phyloP scores from a whole-genome alignment of 2,113 vertebrate genomes.

The Eulacestoma nigropectus region DNA sequence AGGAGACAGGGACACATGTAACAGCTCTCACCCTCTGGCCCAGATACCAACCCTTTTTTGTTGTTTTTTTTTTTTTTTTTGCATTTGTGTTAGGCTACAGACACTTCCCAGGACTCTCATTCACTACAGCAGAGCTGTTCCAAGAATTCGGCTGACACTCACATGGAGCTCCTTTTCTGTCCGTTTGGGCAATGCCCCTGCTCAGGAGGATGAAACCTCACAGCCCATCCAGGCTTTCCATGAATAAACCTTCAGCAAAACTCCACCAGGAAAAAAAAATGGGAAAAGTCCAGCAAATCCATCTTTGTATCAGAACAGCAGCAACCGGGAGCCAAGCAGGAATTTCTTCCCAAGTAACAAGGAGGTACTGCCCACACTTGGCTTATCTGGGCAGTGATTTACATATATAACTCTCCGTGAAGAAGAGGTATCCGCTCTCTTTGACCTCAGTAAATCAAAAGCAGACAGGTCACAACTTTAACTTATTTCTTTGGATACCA shows the following conservation, averaged over 20 bases:
- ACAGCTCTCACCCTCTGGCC: conserved; percentile 74
- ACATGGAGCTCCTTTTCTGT: neutral
- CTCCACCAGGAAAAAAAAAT: neutral
- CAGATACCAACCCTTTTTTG: conserved; percentile 39
- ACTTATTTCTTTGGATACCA: conserved; percentile 45
- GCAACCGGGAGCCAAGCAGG: neutral
- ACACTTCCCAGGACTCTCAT: conserved; percentile 54
- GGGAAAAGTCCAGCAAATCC: neutral
- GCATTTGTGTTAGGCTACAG: neutral
- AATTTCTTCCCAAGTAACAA: neutral
- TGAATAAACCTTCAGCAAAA: neutral
- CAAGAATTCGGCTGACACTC: neutral
- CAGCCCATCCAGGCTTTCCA: neutral
- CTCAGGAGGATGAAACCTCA: neutral
- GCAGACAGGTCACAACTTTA: conserved; percentile 47
- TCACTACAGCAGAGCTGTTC: neutral
- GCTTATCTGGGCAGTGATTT: conserved; percentile 42
- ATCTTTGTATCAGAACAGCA: neutral
- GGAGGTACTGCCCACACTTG: neutral
- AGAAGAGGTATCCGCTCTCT: conserved; percentile 50
- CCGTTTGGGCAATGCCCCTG: neutral
- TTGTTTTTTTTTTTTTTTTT: neutral
- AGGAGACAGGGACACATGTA: conserved; percentile 73
- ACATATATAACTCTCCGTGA: conserved; percentile 40
- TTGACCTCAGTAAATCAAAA: conserved; percentile 58